These are phyloP conservation scores for Scelioninae gen. 1 DNA, from an alignment of 2,888 invertebrate species.

Conservation along the genomic window DNA sequence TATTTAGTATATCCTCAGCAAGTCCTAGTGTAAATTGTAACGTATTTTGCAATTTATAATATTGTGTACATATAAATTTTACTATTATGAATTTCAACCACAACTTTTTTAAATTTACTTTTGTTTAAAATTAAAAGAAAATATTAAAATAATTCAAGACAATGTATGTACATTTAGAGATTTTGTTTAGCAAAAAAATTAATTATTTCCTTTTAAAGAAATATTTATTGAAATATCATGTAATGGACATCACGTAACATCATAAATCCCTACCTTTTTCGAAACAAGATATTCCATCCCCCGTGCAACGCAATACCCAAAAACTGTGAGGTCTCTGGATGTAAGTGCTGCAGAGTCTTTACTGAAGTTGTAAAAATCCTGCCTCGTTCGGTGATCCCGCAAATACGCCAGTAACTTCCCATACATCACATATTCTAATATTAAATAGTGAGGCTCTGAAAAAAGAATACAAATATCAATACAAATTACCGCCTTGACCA, in stretches of 20 bases:
- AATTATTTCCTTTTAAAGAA: too few species aligned
- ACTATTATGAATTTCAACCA: too few species aligned
- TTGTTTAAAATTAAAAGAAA: background rate
- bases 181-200: too few species aligned
- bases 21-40: too few species aligned
- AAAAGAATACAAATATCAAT: constrained; percentile 37
- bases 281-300: constrained; percentile 94
- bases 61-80: too few species aligned
- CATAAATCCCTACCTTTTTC: constrained; percentile 87
- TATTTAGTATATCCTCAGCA: too few species aligned
- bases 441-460: constrained; percentile 92
- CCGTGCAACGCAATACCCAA: constrained; percentile 92
- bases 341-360: constrained; percentile 88
- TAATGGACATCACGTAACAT: constrained; percentile 9
- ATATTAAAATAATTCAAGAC: background rate
- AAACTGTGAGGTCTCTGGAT: constrained; percentile 90
- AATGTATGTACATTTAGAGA: too few species aligned
- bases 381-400: constrained; percentile 87
- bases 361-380: constrained; percentile 87
- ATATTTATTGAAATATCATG: background rate
- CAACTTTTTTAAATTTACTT: too few species aligned
- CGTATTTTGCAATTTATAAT: too few species aligned
- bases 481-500: constrained; percentile 1
- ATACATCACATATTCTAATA: constrained; percentile 94
- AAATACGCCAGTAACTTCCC: constrained; percentile 92